These are phyloP conservation scores for Brachionus plicatilis DNA, from an alignment of 1,140 invertebrate species.

Conservation along the genomic window DNA sequence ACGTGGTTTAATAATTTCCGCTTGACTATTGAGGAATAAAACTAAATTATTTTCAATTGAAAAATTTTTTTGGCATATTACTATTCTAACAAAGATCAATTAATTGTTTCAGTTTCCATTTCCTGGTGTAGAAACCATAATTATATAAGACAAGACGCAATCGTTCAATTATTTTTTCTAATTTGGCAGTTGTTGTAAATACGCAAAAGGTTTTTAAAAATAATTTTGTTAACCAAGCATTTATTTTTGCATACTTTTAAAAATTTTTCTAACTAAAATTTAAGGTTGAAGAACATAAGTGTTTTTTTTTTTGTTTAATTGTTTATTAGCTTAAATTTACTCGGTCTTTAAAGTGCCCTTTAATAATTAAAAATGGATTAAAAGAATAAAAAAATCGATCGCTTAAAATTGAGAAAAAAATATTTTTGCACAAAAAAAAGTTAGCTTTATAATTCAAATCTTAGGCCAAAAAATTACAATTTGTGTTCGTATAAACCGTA, in stretches of 20 bases:
- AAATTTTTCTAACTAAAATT: neutral
- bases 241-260: neutral
- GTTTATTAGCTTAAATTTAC: neutral
- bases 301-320: neutral
- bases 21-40: neutral
- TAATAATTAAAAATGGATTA: neutral
- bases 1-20: neutral
- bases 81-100: neutral
- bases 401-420: neutral
- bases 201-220: neutral
- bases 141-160: neutral
- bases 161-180: neutral
- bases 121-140: neutral
- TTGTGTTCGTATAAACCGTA: neutral
- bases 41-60: neutral
- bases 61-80: too few relatives aligned
- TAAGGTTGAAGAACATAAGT: neutral
- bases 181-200: neutral
- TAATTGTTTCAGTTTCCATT: neutral
- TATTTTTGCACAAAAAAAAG: neutral
- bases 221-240: neutral
- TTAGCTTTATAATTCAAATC: neutral
- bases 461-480: neutral
- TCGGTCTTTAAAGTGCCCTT: neutral
- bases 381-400: neutral